These are phyloP conservation scores for Arothron firmamentum DNA, from an alignment of 2,113 vertebrate genomes.

Conservation along the genomic window DNA sequence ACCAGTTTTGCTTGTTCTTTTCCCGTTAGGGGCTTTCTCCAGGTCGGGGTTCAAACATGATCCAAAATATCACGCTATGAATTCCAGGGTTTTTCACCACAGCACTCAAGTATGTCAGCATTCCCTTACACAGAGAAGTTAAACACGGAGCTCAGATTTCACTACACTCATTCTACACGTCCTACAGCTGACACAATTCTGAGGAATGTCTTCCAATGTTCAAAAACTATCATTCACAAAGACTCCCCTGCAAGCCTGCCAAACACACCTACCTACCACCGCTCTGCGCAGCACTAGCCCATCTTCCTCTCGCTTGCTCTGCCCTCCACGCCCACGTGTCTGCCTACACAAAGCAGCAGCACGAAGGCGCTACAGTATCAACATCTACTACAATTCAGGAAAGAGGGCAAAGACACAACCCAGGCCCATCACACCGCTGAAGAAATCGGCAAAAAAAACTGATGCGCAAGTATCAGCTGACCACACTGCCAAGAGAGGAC, in stretches of 20 bases:
- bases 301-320: conserved; percentile 39
- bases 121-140: no score
- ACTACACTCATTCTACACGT: no score
- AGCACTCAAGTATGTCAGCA: no score
- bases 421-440: not conserved
- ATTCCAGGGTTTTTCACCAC: no score
- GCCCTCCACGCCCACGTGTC: conserved; percentile 40
- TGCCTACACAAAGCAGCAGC: conserved; percentile 43
- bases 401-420: conserved; percentile 9
- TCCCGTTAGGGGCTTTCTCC: no score
- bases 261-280: conserved; percentile 45
- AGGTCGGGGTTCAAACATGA: no score
- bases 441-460: no score
- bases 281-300: conserved; percentile 27
- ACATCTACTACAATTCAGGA: conserved; percentile 16
- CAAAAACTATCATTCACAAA: conserved; percentile 27
- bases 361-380: not conserved
- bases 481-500: not conserved
- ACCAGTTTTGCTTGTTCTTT: no score
- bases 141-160: no score
- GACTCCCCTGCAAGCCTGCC: conserved; percentile 41
- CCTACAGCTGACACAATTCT: conserved; percentile 22
- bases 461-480: no score
- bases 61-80: no score
- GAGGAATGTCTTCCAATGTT: conserved; percentile 31